Evolutionary conservation across 2,113 vertebrate genomes (phyloP), one percentile per base, ranked within the genome.

Genomic region (Cinclus mexicanus): DNA sequence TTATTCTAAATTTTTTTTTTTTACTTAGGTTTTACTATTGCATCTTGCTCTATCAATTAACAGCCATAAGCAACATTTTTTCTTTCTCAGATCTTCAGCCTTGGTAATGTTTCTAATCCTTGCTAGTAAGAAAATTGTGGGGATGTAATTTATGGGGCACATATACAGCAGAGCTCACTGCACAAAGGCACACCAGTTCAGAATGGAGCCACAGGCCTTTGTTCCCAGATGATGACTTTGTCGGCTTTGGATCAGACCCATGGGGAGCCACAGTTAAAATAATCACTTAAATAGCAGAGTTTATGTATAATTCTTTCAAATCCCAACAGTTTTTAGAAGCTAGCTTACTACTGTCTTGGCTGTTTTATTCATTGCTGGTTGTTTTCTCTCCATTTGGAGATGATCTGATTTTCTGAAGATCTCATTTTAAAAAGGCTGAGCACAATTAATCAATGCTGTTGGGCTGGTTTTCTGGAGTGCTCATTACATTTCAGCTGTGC

Each of bases 291-390:
- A 94, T 88, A 93, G 31, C n/a, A 33, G 68, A 94, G 23, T 93
- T 93, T 91, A 95, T 70, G 26, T 80, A 94, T 80, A 90, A 90
- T 89, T 79, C 75, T 63, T 87, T 77, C 71, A 95, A 95, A 95
- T 74, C 63, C 59, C 82, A 83, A 60, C 50, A 86, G 68, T 63
- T 95, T 94, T 86, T 91, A 74, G 85, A 94, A 90, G 46, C 35
- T 83, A 77, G 42, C 18, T 93, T 90, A 90, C 94, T 97, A 95
- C 93, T 94, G 93, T 95, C 71, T 96, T 95, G 95, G 93, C 89
- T 88, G 68, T 69, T 83, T 92, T 83, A 83, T 93, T 88, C 39
- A 13, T 83, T 70, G 52, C 44, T 80, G 2, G 9, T 84, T 92
- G 31, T 77, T 97, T 94, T 87, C 19, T 85, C 72, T 86, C 56